Conservation (phyloP, 2,888 invertebrate genomes). For the Parnassius smintheus region DNA sequence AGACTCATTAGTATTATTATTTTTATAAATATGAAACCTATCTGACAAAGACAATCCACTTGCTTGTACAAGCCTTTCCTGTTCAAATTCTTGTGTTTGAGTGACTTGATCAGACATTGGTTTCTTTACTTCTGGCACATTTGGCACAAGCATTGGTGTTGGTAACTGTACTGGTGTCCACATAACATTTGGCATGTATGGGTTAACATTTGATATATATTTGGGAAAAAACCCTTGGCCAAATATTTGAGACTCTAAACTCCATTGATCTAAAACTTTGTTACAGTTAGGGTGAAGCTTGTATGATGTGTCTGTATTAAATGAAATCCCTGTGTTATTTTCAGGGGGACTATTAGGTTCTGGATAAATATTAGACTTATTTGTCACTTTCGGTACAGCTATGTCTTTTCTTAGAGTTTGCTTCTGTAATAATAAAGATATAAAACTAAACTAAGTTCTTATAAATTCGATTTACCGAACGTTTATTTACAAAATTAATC, state of each 20-base stretch:
- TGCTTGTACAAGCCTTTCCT: slow-evolving; percentile 4
- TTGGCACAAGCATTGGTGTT: slow-evolving; percentile 5
- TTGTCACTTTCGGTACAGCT: slow-evolving; percentile 35
- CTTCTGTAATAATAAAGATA: slow-evolving; percentile 11
- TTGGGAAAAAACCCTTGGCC: neutral
- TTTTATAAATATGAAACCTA: neutral
- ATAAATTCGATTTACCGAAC: too few species aligned
- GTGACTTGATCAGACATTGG: slow-evolving; percentile 4
- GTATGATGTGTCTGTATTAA: neutral
- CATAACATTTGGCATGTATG: slow-evolving; percentile 6
- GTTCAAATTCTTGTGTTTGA: slow-evolving; percentile 2
- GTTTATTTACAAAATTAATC: too few species aligned
- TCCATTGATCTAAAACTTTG: neutral
- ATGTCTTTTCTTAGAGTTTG: slow-evolving; percentile 1
- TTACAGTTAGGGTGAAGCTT: neutral
- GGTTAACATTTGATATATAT: neutral
- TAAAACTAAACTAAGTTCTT: too few species aligned
- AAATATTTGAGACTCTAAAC: neutral
- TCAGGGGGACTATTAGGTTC: slow-evolving; percentile 43
- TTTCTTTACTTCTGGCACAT: slow-evolving; percentile 2
- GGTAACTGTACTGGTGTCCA: slow-evolving; percentile 11
- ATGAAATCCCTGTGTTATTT: neutral
- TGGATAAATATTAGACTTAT: slow-evolving; percentile 38
- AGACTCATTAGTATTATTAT: neutral
- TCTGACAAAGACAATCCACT: slow-evolving; percentile 2